Evolutionary conservation across 37 sponge, comb jelly and placozoan species (phyloP), one percentile per base, ranked within the genome.

Genomic region (Bolinopsis microptera): DNA sequence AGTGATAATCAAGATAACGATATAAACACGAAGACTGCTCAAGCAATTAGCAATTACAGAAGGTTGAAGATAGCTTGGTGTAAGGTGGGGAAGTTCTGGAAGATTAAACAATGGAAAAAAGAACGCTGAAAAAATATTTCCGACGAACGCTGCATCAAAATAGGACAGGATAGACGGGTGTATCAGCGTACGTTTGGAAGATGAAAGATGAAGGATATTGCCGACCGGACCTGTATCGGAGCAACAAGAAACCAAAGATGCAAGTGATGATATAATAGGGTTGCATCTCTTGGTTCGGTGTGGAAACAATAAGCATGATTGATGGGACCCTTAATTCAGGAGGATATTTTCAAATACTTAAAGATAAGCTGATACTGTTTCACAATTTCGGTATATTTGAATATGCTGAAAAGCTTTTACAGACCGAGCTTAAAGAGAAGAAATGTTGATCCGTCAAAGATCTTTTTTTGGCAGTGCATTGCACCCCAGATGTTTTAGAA

Each of bases 181-280:
- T n/a, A n/a, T n/a, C n/a, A n/a, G n/a, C n/a, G n/a, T 61, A 61
- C 68, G 74, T 70, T 8, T 70, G 74, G 74, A 70, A 70, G 74
- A 70, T 70, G 74, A 70, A 26, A 24, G 74, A 70, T 22, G 74
- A 70, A n/a, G 74, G 74, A 70, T 70, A 70, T 70, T 70, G 21
- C 30, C 74, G 74, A 9, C 74, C 74, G 2, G 74, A 70, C 74
- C 74, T 70, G 74, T 70, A 70, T 70, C 24, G 74, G 21, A n/a
- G 21, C 74, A 22, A n/a, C 30, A 70, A 22, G 25, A 28, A 9
- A 3, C 74, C 74, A 22, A 8, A 70, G 74, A n/a, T n/a, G 25
- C 16, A 70, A 22, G 30, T 70, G 2, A 70, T 70, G 74, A 70
- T 70, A 24, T 70, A n/a, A n/a, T n/a, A n/a, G 74, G 74, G 74